phyloP scores from a whole-genome alignment of 2,797 vertebrate species.

The Mallotus villosus region DNA sequence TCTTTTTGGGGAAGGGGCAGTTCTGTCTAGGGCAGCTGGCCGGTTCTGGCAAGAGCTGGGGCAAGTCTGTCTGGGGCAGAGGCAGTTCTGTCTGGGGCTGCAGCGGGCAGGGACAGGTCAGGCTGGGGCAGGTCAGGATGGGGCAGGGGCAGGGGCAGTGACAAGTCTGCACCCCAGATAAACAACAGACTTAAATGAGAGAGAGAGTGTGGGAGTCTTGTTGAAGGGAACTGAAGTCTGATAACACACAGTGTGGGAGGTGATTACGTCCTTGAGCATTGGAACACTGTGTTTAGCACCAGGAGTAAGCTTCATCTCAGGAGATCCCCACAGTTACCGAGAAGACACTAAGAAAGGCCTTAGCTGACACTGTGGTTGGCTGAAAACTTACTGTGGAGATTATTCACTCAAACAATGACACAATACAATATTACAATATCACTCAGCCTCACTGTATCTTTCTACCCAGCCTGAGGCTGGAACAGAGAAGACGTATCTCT shows the following conservation, averaged over 20 bases:
- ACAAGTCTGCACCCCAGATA: conserved; percentile 23
- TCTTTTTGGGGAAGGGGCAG: background rate
- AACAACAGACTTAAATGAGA: conserved; percentile 20
- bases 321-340: no score
- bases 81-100: background rate
- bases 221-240: background rate
- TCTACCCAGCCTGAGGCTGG: background rate
- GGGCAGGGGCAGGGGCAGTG: conserved; percentile 10
- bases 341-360: background rate
- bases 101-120: no score
- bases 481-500: background rate
- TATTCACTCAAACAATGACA: no score
- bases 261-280: background rate
- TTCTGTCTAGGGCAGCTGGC: background rate
- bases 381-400: no score
- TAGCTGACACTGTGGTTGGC: background rate
- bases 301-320: no score
- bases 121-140: no score
- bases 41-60: no score
- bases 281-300: conserved; percentile 4
- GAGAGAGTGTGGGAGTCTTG: background rate
- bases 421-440: background rate
- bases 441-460: background rate
- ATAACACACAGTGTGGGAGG: conserved; percentile 7
- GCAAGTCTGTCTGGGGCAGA: background rate